A percentile compares a stretch with the other conserved stretches of the same genome.
Conservation (phyloP, 2,113 vertebrate species). For the Herpailurus yagouaroundi region DNA sequence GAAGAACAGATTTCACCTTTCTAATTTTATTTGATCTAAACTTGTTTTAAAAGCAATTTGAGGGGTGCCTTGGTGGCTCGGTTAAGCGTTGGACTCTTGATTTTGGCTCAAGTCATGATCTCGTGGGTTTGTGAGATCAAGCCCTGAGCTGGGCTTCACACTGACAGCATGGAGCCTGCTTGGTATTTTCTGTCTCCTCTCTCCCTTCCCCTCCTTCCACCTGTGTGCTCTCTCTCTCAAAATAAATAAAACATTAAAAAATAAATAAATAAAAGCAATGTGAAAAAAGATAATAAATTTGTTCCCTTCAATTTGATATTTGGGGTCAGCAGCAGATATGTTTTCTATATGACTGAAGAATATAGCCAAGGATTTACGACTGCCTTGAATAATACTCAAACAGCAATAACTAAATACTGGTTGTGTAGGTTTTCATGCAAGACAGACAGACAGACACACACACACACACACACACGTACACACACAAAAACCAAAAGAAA, state of each 20-base stretch:
- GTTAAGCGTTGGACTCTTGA: too few relatives aligned
- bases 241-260: too few relatives aligned
- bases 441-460: neutral
- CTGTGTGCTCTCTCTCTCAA: too few relatives aligned
- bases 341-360: neutral
- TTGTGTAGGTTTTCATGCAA: neutral
- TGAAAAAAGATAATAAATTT: neutral
- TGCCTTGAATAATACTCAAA: neutral
- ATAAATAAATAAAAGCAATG: neutral
- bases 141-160: too few relatives aligned
- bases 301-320: neutral
- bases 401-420: neutral
- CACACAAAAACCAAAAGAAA: neutral
- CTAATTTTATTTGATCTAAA: neutral
- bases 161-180: too few relatives aligned
- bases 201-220: too few relatives aligned
- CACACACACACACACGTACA: neutral
- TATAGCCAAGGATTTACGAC: neutral
- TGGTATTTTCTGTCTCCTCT: too few relatives aligned
- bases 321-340: neutral
- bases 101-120: too few relatives aligned
- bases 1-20: constrained; percentile 25
- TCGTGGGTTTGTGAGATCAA: too few relatives aligned
- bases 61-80: neutral
- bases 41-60: constrained; percentile 1